phyloP scores from a whole-genome alignment of 2,888 invertebrate species.

The Silvanus unidentatus region DNA sequence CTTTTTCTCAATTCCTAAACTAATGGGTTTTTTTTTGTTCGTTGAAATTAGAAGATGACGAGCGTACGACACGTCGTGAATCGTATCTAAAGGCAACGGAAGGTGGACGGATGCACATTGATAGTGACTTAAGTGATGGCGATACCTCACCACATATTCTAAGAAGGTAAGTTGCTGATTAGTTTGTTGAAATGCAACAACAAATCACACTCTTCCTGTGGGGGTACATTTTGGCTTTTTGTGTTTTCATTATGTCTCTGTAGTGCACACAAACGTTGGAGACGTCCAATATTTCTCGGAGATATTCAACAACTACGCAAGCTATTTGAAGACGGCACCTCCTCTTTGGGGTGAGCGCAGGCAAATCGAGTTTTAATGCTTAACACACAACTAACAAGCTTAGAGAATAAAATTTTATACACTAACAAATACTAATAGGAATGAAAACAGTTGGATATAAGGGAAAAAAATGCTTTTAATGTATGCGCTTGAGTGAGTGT shows the following conservation, averaged over 20 bases:
- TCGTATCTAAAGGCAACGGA: slow-evolving; percentile 94
- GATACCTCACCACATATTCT: slow-evolving; percentile 52
- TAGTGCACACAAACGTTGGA: slow-evolving; percentile 77
- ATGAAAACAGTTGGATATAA: no score
- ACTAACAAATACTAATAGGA: no score
- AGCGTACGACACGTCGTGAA: slow-evolving; percentile 78
- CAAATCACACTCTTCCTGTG: neutral
- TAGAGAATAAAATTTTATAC: no score
- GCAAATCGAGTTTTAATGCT: no score
- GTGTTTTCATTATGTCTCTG: slow-evolving; percentile 17
- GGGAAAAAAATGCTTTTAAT: no score
- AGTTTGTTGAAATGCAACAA: neutral
- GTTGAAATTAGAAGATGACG: slow-evolving; percentile 61
- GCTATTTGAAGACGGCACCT: slow-evolving; percentile 69
- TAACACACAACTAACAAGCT: neutral
- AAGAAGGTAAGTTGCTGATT: slow-evolving; percentile 59
- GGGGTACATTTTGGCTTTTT: slow-evolving; percentile 1
- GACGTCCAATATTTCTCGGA: slow-evolving; percentile 72
- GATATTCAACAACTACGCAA: slow-evolving; percentile 72
- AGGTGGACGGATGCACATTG: slow-evolving; percentile 68
- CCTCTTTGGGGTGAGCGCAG: slow-evolving; percentile 34
- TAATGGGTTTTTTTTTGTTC: slow-evolving; percentile 2
- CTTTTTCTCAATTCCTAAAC: slow-evolving; percentile 3
- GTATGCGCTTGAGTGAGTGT: no score
- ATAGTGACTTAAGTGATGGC: slow-evolving; percentile 62